These are phyloP conservation scores for Baryphthengus martii DNA, from an alignment of 2,113 vertebrate genomes.

Conservation along the genomic window DNA sequence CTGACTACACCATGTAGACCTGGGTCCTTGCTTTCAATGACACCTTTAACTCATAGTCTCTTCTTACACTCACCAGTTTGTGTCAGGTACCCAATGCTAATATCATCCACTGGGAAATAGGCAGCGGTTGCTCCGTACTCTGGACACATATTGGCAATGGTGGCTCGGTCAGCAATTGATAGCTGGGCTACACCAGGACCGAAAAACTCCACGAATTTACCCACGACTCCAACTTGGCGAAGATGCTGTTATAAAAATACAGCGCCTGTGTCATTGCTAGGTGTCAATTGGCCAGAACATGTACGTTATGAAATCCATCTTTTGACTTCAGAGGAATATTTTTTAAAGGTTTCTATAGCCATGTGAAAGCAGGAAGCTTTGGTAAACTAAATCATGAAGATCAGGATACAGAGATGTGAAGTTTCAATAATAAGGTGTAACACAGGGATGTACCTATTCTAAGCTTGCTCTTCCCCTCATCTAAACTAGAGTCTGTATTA, in stretches of 20 bases:
- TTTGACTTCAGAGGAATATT: neutral
- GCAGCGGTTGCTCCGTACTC: slow-evolving; percentile 96
- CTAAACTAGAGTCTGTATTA: neutral
- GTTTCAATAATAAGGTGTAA: neutral
- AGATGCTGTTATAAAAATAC: slow-evolving; percentile 81
- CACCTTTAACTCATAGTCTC: neutral
- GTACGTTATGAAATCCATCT: neutral
- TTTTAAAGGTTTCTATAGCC: neutral
- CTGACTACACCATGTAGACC: neutral
- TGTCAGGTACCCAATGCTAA: slow-evolving; percentile 88
- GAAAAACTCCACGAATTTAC: slow-evolving; percentile 98
- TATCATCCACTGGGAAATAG: slow-evolving; percentile 91
- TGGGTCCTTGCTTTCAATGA: neutral
- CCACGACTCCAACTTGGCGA: slow-evolving; percentile 93
- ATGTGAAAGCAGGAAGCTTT: neutral
- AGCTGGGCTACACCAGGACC: slow-evolving; percentile 90
- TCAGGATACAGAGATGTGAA: neutral
- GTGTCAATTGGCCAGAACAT: neutral
- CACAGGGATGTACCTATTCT: neutral
- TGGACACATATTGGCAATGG: slow-evolving; percentile 98
- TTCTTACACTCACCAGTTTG: slow-evolving; percentile 85
- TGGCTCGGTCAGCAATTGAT: slow-evolving; percentile 96
- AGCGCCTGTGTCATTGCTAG: neutral
- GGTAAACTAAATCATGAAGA: neutral
- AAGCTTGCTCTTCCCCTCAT: neutral